Percentiles rank a stretch among this genome's conserved stretches.
phyloP scores from a whole-genome alignment of 2,797 vertebrate species.

The Pampus argenteus region DNA sequence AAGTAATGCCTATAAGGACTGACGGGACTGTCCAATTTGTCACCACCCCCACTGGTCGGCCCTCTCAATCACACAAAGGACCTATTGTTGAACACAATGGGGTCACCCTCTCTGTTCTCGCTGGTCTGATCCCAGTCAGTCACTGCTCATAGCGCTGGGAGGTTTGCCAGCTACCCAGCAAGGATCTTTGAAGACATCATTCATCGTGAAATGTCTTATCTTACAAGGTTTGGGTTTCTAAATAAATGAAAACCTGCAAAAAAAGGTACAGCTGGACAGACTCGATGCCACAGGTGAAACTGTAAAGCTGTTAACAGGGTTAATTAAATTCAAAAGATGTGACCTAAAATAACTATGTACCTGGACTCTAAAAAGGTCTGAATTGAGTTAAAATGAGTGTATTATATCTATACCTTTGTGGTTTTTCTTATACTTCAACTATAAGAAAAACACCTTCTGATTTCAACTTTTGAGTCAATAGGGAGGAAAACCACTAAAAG shows the following conservation, averaged over 20 bases:
- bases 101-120: conserved; percentile 80
- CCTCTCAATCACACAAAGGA: conserved; percentile 75
- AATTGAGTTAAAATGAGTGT: too few relatives aligned
- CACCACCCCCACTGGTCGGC: conserved; percentile 72
- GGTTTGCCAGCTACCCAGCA: conserved; percentile 50
- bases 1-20: conserved; percentile 49
- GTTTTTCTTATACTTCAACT: too few relatives aligned
- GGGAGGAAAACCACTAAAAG: too few relatives aligned
- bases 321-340: not conserved
- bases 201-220: conserved; percentile 13
- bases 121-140: conserved; percentile 77
- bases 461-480: too few relatives aligned
- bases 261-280: not conserved
- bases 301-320: not conserved
- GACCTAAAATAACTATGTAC: too few relatives aligned
- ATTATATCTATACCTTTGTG: too few relatives aligned
- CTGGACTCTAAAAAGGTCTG: too few relatives aligned
- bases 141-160: conserved; percentile 63
- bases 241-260: not conserved
- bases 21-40: conserved; percentile 73
- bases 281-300: not conserved
- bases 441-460: too few relatives aligned
- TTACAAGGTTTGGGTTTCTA: conserved; percentile 8
- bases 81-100: conserved; percentile 83
- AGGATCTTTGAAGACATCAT: conserved; percentile 64